Evolutionary conservation across 2,113 vertebrate species (phyloP), one percentile per base, ranked within the genome.

Genomic region (Scartelaos histophorus): DNA sequence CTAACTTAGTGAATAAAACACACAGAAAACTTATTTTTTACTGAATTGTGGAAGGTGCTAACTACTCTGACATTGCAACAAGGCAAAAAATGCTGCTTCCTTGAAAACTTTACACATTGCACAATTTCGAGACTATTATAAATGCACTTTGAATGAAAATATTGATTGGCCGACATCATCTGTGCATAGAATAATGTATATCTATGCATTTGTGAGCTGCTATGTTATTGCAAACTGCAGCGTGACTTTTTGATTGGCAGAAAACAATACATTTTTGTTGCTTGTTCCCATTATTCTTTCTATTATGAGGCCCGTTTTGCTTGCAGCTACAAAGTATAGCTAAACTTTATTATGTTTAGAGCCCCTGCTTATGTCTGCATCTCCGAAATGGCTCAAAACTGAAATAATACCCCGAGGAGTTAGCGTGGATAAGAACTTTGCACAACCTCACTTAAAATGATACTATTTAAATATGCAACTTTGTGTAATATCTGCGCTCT

Each of bases 301-400:
- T n/a, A 43, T 64, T 21, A 43, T 64, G 25, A 29, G 57, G 57
- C 15, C 58, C 58, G 2, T 61, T 61, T 61, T 34, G 58, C 58
- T 61, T 19, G 58, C 25, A 61, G 58, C 58, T 38, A 64, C 19
- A 64, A 38, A 64, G 34, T 11, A 64, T 64, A 64, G 16, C 3
- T 17, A 43, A 43, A 34, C 61, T 38, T 64, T 38, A 62, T 62
- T 62, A 38, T n/a, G 34, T n/a, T 64, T 38, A n/a, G 34, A n/a
- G 61, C 61, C 58, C 17, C 34, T n/a, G 34, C 61, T 64, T 64
- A 35, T 64, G 61, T 43, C 61, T 38, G 61, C 61, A 64, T 64
- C 34, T 64, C 61, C n/a, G 34, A 19, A 64, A 38, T 64, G 38
- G 61, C 34, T 64, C 13, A 3, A 43, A 64, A 43, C 61, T 38